Evolutionary conservation across 2,888 invertebrate genomes (phyloP).

Genomic region (Drosophila helvetica): DNA sequence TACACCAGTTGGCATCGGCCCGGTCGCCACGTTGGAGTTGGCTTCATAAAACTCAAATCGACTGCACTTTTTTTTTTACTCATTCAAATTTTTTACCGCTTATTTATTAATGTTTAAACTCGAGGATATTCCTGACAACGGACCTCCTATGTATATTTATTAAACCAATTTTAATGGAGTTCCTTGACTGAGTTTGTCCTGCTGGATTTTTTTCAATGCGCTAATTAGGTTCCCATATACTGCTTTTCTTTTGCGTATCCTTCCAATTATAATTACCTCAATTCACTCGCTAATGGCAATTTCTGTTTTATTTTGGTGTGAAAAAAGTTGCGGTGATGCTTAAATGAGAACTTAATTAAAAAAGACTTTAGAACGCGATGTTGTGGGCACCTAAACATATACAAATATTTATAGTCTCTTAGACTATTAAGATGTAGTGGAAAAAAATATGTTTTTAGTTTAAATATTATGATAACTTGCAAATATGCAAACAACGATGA

Average conservation of each 20-base stretch:
- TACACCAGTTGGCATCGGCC: constrained; percentile 38
- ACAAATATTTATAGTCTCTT: no score
- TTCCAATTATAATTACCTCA: constrained; percentile 18
- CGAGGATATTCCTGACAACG: neutral
- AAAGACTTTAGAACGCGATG: no score
- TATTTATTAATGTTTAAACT: constrained; percentile 48
- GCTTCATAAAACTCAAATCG: constrained; percentile 46
- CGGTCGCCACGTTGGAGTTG: no score
- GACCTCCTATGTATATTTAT: neutral
- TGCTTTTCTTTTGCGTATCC: constrained; percentile 6
- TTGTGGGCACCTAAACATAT: no score
- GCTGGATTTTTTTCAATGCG: neutral
- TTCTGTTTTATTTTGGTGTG: no score
- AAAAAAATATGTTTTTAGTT: no score
- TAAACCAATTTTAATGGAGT: neutral
- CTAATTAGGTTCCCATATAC: constrained; percentile 18
- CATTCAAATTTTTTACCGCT: constrained; percentile 29
- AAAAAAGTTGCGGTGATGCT: no score
- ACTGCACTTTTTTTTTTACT: no score
- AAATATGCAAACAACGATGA: no score
- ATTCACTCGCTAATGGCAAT: constrained; percentile 9
- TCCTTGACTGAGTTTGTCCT: neutral
- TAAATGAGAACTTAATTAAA: no score
- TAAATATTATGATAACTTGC: no score
- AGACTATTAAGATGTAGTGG: no score